Evolutionary conservation across 1,140 invertebrate species (phyloP).

Genomic region (Zaprionus tsacasi): DNA sequence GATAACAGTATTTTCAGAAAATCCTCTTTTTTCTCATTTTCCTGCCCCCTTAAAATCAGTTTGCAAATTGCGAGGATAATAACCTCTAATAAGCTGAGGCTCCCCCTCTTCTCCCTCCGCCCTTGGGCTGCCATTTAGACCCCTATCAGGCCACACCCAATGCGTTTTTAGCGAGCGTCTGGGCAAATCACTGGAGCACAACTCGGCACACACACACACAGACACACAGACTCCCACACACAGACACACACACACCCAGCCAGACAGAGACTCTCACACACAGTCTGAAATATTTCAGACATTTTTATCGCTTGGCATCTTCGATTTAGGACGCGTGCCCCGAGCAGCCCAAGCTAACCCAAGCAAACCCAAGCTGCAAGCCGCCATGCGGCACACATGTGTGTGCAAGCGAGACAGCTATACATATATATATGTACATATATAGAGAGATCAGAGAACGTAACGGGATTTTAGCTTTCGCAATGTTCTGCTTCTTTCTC

Average conservation of each 20-base stretch:
- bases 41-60: slow-evolving; percentile 65
- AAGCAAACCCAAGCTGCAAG: background rate
- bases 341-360: background rate
- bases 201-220: slow-evolving; percentile 49
- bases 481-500: background rate
- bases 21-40: slow-evolving; percentile 10
- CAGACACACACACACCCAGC: background rate
- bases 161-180: slow-evolving; percentile 56
- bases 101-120: slow-evolving; percentile 7
- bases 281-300: slow-evolving; percentile 75
- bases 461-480: slow-evolving; percentile 42
- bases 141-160: slow-evolving; percentile 35
- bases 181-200: slow-evolving; percentile 70
- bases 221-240: background rate
- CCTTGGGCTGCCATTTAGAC: background rate
- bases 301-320: slow-evolving; percentile 83
- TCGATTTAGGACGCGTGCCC: slow-evolving; percentile 75
- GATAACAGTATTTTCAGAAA: slow-evolving; percentile 19
- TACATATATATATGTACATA: slow-evolving; percentile 15
- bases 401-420: slow-evolving; percentile 28
- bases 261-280: slow-evolving; percentile 15
- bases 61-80: slow-evolving; percentile 82
- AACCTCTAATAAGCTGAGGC: slow-evolving; percentile 74
- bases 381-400: background rate
- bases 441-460: slow-evolving; percentile 12